Percentiles rank a stretch among this genome's conserved stretches.
phyloP scores from a whole-genome alignment of 2,797 vertebrate species.

The Furcifer pardalis region DNA sequence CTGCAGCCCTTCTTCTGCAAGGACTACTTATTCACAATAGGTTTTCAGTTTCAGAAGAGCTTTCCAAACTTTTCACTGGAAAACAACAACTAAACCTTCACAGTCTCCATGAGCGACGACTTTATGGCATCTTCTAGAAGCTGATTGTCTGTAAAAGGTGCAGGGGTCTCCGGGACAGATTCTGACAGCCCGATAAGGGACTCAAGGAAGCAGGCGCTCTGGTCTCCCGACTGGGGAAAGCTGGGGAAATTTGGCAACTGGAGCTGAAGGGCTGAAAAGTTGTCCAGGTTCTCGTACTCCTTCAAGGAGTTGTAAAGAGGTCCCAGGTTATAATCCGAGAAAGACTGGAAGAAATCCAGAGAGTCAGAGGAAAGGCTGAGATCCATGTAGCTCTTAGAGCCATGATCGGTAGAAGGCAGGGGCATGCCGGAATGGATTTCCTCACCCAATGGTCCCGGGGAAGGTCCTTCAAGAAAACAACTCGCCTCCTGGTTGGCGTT shows the following conservation, averaged over 20 bases:
- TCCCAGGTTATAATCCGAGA: constrained; percentile 91
- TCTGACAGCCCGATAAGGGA: constrained; percentile 92
- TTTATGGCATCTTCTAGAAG: constrained; percentile 93
- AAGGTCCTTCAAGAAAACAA: constrained; percentile 79
- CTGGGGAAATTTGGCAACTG: constrained; percentile 87
- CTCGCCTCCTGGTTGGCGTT: constrained; percentile 91
- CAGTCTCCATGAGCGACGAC: constrained; percentile 89
- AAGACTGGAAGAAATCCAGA: constrained; percentile 92
- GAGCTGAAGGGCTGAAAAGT: constrained; percentile 83
- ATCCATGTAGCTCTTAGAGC: constrained; percentile 88
- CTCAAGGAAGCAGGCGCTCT: constrained; percentile 89
- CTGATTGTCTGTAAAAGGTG: constrained; percentile 92
- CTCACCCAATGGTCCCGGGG: constrained; percentile 61
- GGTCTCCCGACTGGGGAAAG: constrained; percentile 81
- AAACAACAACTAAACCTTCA: constrained; percentile 82
- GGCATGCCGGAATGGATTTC: constrained; percentile 66
- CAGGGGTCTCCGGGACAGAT: constrained; percentile 85
- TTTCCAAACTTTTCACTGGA: neutral
- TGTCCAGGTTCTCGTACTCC: constrained; percentile 89
- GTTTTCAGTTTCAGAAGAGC: accelerated
- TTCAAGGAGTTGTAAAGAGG: constrained; percentile 92
- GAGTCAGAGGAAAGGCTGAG: constrained; percentile 94
- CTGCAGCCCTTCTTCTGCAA: constrained; percentile 20
- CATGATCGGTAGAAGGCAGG: constrained; percentile 76
- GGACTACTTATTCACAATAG: neutral